A percentile compares a stretch with the other conserved stretches of the same genome.
These are phyloP conservation scores for Chelonia mydas DNA, from an alignment of 2,797 vertebrate genomes.

Conservation along the genomic window DNA sequence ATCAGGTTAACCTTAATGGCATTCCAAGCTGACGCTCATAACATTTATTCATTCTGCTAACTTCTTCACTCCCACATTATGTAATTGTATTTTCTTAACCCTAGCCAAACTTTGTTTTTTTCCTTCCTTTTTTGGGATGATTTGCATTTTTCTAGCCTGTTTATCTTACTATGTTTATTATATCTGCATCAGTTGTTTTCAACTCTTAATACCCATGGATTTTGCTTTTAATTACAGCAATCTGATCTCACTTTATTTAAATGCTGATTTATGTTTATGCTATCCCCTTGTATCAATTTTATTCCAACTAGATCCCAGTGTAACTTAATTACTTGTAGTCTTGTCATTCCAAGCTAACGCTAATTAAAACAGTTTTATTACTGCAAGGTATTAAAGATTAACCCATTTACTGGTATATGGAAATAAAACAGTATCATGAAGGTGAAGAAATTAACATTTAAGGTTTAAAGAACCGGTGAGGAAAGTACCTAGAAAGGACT, in stretches of 20 bases:
- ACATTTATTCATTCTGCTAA: constrained; percentile 72
- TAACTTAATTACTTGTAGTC: constrained; percentile 79
- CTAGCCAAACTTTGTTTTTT: constrained; percentile 33
- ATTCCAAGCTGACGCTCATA: constrained; percentile 68
- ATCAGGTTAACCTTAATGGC: constrained; percentile 80
- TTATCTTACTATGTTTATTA: constrained; percentile 52
- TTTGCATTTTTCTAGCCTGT: constrained; percentile 28
- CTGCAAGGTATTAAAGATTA: constrained; percentile 73
- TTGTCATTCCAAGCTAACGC: constrained; percentile 72
- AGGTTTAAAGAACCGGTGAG: background rate
- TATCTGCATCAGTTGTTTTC: constrained; percentile 69
- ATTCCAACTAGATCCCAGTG: constrained; percentile 77
- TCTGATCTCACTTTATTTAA: constrained; percentile 79
- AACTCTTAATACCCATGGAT: constrained; percentile 64
- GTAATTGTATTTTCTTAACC: constrained; percentile 65
- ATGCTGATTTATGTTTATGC: constrained; percentile 77
- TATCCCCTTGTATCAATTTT: constrained; percentile 79
- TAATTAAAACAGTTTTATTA: constrained; percentile 77
- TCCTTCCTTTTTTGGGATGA: background rate
- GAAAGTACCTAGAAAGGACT: background rate
- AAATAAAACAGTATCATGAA: constrained; percentile 31
- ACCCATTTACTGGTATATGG: constrained; percentile 49
- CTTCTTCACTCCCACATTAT: constrained; percentile 43
- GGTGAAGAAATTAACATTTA: background rate
- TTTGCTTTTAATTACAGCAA: constrained; percentile 77